Evolutionary conservation across 2,797 vertebrate genomes (phyloP), one percentile per base, ranked within the genome.

Genomic region (Staurois parvus): DNA sequence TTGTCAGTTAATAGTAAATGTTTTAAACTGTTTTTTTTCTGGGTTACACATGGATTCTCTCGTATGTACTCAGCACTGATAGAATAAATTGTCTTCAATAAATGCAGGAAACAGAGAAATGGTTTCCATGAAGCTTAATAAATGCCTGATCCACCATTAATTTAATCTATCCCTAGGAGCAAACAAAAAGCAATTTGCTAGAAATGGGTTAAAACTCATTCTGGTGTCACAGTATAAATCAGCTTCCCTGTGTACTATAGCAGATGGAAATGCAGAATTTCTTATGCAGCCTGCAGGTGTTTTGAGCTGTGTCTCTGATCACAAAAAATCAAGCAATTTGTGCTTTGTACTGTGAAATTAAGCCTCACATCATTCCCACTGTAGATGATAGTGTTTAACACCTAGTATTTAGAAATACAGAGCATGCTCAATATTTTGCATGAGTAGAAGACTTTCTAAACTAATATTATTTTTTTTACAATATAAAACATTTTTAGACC

Each of bases 311-410:
- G 78, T 74, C 84, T 70, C 64, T 75, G 62, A 75, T 80, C 77
- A 85, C 40, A 79, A 85, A 76, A 66, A 64, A 80, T 42, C 21
- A 56, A 80, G 34, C 70, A 75, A 85, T 80, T 72, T 80, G 84
- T 80, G 77, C 77, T 85, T 80, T 85, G 70, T 85, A 69, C 77
- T 80, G 62, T 85, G 84, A 85, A 85, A 85, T 85, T 75, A 80
- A 85, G 48, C 68, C 79, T 74, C 77, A 85, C 59, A 68, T 77
- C 42, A 66, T 85, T 68, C 28, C 52, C 70, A 75, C 29, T 85
- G 59, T 68, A 68, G 42, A 79, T 79, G 76, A 45, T 79, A 73
- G 70, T 74, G 17, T 80, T 79, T 79, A 85, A 85, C 70, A 85
- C 84, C 40, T 42, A 48, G 72, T 85, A 80, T 79, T 79, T 85